Evolutionary conservation across 2,113 vertebrate species (phyloP), one percentile per base, ranked within the genome.

Genomic region (Tringa solitaria): DNA sequence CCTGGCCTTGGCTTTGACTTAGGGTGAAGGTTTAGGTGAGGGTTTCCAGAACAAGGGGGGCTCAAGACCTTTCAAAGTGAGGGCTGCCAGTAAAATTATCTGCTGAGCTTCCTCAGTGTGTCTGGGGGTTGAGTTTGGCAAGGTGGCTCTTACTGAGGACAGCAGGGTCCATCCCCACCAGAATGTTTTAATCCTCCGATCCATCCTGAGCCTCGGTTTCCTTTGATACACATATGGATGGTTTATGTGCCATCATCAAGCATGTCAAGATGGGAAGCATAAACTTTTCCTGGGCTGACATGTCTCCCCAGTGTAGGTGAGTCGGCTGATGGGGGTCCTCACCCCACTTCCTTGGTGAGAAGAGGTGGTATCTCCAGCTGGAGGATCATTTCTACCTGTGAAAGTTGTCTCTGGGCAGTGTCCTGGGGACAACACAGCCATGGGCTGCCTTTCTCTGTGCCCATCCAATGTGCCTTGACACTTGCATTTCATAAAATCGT

Each of bases 131-230:
- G 41, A 23, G 51, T 41, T 51, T 18, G 43, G 30, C 48, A 43
- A 39, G n/a, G 26, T 43, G 53, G 32, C 28, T 60, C 21, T 60
- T 60, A 27, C n/a, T 72, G 72, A 27, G 30, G 6, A 67, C 70
- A 60, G 9, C 0, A 0, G 18, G 7, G 17, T 18, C 67, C 3
- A 2, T 14, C 15, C 76, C 27, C 35, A 20, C 23, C 18, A 9
- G 39, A 8, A 28, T 28, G 39, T n/a, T 16, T 35, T 12, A 22
- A 54, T n/a, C 33, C 33, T n/a, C 69, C 14, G 74, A 18, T 14
- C 24, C 17, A 32, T 30, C 16, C 46, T 53, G 37, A n/a, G 10
- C 28, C 21, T 14, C 9, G 9, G 19, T 35, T 41, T 60, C 8
- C 30, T 51, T 2, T 7, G 59, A 18, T 26, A 27, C 37, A 26